phyloP scores from a whole-genome alignment of 1,140 invertebrate species.

The Pseudomyrmex gracilis region DNA sequence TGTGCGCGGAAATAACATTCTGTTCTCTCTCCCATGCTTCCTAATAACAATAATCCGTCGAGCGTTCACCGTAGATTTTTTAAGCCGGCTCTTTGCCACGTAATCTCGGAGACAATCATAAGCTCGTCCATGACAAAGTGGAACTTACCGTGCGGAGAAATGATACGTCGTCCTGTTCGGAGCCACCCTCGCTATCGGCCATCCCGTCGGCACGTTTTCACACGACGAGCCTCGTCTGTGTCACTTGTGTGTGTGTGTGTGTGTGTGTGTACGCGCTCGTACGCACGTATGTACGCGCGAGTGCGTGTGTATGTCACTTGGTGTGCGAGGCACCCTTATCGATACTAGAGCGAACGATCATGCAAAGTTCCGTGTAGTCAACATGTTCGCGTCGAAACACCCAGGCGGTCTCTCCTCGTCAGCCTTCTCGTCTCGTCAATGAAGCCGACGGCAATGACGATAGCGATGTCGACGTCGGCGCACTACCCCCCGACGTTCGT shows the following conservation, averaged over 20 bases:
- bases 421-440: conserved; percentile 29
- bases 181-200: conserved; percentile 96
- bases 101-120: not conserved
- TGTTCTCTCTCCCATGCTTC: not conserved
- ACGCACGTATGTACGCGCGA: not conserved
- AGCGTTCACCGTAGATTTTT: not conserved
- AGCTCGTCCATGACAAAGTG: conserved; percentile 1
- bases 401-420: not conserved
- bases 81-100: not conserved
- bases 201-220: conserved; percentile 84
- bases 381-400: conserved; percentile 62
- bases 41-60: not conserved
- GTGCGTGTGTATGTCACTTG: conserved; percentile 18
- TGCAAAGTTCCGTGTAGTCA: conserved; percentile 43
- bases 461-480: conserved; percentile 23
- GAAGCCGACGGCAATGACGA: conserved; percentile 37
- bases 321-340: conserved; percentile 50
- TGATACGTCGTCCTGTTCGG: conserved; percentile 99
- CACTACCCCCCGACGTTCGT: conserved; percentile 52
- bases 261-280: conserved; percentile 15
- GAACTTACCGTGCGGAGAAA: conserved; percentile 97
- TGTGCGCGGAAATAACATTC: too few species aligned
- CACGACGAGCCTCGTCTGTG: conserved; percentile 43
- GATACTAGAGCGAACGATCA: conserved; percentile 48
- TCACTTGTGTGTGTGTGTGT: conserved; percentile 33